Percentiles rank a stretch among this genome's conserved stretches.
Conservation (phyloP, 2,797 vertebrate genomes). For the Characodon lateralis region DNA sequence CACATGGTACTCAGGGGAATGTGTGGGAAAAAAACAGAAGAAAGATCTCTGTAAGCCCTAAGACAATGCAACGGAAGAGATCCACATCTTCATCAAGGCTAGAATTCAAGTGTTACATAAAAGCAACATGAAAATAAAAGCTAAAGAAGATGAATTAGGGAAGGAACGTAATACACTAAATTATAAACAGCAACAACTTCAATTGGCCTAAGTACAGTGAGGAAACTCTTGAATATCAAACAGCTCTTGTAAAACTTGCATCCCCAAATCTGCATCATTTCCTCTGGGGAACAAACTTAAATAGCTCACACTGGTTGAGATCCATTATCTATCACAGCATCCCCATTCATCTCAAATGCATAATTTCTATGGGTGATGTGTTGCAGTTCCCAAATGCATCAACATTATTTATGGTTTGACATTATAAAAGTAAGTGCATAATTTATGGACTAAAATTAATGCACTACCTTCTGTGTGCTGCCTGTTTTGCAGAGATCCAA, state of each 20-base stretch:
- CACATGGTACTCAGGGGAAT: slow-evolving; percentile 73
- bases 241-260: slow-evolving; percentile 54
- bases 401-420: slow-evolving; percentile 86
- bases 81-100: slow-evolving; percentile 49
- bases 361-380: slow-evolving; percentile 80
- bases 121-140: slow-evolving; percentile 11
- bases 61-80: slow-evolving; percentile 39
- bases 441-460: slow-evolving; percentile 86
- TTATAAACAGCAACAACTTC: slow-evolving; percentile 32
- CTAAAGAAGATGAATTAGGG: slow-evolving; percentile 13
- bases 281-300: slow-evolving; percentile 74
- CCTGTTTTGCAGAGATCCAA: slow-evolving; percentile 81
- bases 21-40: slow-evolving; percentile 65
- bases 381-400: slow-evolving; percentile 80
- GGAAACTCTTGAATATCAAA: slow-evolving; percentile 57
- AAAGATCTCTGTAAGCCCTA: slow-evolving; percentile 56
- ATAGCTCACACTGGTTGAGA: slow-evolving; percentile 75
- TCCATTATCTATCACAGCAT: slow-evolving; percentile 79
- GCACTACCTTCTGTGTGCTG: slow-evolving; percentile 81
- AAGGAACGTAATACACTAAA: slow-evolving; percentile 14
- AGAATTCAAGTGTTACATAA: slow-evolving; percentile 6
- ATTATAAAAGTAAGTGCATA: slow-evolving; percentile 87
- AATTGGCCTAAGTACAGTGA: slow-evolving; percentile 42
- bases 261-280: slow-evolving; percentile 69
- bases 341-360: slow-evolving; percentile 81